These are phyloP conservation scores for Halisarca cf. caerulea DNA, from an alignment of 37 sponge, comb jelly and placozoan genomes.

Conservation along the genomic window DNA sequence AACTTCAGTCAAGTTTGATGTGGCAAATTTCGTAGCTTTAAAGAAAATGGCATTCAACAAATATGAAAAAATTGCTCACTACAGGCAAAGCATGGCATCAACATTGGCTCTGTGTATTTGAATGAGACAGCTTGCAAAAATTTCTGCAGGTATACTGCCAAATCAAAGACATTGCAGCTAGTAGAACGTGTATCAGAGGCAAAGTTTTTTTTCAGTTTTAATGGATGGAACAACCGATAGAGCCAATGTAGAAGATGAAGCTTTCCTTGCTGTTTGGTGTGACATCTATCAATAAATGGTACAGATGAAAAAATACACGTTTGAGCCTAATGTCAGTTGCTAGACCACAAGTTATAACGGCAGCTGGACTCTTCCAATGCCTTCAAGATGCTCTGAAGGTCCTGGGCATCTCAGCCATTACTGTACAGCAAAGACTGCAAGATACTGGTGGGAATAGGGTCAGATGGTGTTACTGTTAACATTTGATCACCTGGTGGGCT, in stretches of 20 bases:
- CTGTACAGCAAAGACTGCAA: conserved; percentile 28
- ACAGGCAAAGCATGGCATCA: conserved; percentile 49
- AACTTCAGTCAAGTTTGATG: conserved; percentile 51
- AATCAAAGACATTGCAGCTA: conserved; percentile 40
- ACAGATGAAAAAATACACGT: conserved; percentile 32
- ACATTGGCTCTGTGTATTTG: conserved; percentile 42
- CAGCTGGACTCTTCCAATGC: conserved; percentile 41
- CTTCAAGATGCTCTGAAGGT: conserved; percentile 9
- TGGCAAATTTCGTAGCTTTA: conserved; percentile 56
- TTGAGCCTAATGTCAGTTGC: conserved; percentile 41
- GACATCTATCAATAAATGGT: conserved; percentile 36
- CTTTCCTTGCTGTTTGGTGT: conserved; percentile 57
- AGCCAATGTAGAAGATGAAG: conserved; percentile 56
- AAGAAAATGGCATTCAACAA: conserved; percentile 41
- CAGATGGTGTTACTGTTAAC: conserved; percentile 64
- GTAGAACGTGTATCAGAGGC: conserved; percentile 26
- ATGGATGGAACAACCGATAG: conserved; percentile 70
- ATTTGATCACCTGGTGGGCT: conserved; percentile 41
- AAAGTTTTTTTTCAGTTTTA: conserved; percentile 40
- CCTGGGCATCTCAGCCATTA: conserved; percentile 34
- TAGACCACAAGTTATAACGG: conserved; percentile 47
- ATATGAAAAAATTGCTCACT: conserved; percentile 51
- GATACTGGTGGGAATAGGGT: conserved; percentile 53
- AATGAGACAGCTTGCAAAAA: conserved; percentile 53
- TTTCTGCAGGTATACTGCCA: conserved; percentile 54